Evolutionary conservation across 2,888 invertebrate species (phyloP), one percentile per base, ranked within the genome.

Genomic region (Lydus trimaculatus): DNA sequence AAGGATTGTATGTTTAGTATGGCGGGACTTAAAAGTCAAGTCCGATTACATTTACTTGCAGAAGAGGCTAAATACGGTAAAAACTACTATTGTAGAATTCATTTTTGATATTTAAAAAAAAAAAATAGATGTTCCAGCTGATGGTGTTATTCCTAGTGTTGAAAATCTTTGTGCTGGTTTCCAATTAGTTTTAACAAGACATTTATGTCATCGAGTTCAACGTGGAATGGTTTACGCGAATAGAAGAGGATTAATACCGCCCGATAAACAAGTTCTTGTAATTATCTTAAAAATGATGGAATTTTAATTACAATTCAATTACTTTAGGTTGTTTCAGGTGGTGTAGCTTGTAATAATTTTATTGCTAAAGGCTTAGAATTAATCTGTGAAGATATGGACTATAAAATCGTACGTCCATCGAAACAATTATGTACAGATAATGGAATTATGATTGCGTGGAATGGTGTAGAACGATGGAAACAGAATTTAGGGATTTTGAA

Each of bases 391-490:
- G 87, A 90, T 75, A 87, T 89, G 78, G 89, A 88, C 0, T 95
- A 90, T 78, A 87, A 86, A 79, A 86, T 95, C 5, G 87, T 90
- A 66, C 89, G 94, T 67, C 97, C 98, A 15, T 94, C 96, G 3
- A 91, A 93, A 25, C 88, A 89, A 80, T 88, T 97, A 11, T 99
- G 99, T 83, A 97, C 97, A 0, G 99, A 99, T 84, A 99, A 99
- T 89, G 99, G 99, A 8, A 90, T 97, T 36, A 99, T 99, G 99
- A 95, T 99, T 78, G 99, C 99, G 20, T 99, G 99, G 98, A 98
- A 98, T 88, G 98, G 96, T 9, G 87, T 97, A 63, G 98, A 98
- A 85, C 92, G 91, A 84, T 88, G 58, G 58, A 64, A 63, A 39
- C 39, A 56, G 90, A 77, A 43, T 67, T 58, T 69, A 61, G 65